Percentiles rank a stretch among this genome's conserved stretches.
Evolutionary conservation across 2,888 invertebrate species (phyloP).

Genomic region (Lasioglossum figueresi): DNA sequence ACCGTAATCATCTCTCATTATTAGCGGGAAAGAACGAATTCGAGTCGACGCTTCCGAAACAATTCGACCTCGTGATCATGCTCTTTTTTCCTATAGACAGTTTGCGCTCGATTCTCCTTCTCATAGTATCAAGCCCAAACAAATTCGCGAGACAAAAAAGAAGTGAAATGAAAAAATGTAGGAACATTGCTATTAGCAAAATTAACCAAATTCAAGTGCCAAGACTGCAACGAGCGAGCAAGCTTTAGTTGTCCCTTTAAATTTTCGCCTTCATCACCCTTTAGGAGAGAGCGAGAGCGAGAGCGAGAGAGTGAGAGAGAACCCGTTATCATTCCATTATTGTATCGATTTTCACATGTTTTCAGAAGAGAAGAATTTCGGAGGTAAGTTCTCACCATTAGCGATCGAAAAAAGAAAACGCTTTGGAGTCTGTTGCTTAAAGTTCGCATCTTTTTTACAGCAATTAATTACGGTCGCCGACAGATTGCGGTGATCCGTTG

Average conservation of each 20-base stretch:
- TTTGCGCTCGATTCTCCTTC: slow-evolving; percentile 67
- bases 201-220: slow-evolving; percentile 46
- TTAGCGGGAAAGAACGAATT: slow-evolving; percentile 15
- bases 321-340: slow-evolving; percentile 8
- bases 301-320: not conserved
- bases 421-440: slow-evolving; percentile 23
- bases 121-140: slow-evolving; percentile 63
- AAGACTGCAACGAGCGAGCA: slow-evolving; percentile 27
- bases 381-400: slow-evolving; percentile 34
- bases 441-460: slow-evolving; percentile 26
- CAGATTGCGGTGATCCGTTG: slow-evolving; percentile 5
- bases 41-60: slow-evolving; percentile 51
- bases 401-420: slow-evolving; percentile 13
- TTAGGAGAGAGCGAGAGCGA: not conserved
- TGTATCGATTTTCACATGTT: slow-evolving; percentile 27
- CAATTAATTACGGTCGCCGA: not conserved
- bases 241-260: slow-evolving; percentile 12
- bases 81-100: slow-evolving; percentile 42
- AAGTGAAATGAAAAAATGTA: not conserved
- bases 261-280: not conserved
- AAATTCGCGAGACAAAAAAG: not conserved
- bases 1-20: not conserved
- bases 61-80: slow-evolving; percentile 57
- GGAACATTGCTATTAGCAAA: slow-evolving; percentile 36
- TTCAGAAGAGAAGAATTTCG: slow-evolving; percentile 9